A percentile compares a stretch with the other conserved stretches of the same genome.
Evolutionary conservation across 1,140 invertebrate genomes (phyloP).

Genomic region (Yoshiicerus persimilis): DNA sequence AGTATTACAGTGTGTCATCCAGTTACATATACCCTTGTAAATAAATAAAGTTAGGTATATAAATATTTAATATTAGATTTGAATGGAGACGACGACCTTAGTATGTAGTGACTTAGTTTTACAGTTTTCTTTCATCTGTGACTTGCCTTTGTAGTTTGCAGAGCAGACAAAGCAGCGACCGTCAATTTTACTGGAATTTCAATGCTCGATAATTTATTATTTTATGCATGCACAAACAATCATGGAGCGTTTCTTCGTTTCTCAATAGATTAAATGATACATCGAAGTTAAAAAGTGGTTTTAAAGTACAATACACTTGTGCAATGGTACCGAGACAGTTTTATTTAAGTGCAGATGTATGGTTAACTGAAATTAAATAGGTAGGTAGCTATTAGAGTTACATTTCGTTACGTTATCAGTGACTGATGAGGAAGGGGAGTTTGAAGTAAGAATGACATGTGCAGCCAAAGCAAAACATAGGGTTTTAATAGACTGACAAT

Average conservation of each 20-base stretch:
- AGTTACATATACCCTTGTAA: neutral
- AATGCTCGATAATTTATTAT: slow-evolving; percentile 8
- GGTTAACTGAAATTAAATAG: too few species aligned
- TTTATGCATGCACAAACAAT: neutral
- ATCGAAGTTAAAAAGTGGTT: neutral
- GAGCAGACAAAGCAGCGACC: neutral
- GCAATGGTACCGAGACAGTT: too few species aligned
- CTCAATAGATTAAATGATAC: slow-evolving; percentile 5
- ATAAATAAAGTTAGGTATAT: neutral
- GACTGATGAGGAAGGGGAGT: slow-evolving; percentile 14
- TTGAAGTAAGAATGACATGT: neutral
- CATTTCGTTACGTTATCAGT: neutral
- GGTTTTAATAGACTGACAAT: neutral
- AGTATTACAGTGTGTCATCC: too few species aligned
- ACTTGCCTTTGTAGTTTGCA: neutral
- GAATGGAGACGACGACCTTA: too few species aligned
- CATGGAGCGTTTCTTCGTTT: neutral
- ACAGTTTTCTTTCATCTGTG: neutral
- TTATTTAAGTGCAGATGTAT: too few species aligned
- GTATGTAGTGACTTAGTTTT: neutral
- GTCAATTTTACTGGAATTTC: neutral
- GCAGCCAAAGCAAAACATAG: neutral
- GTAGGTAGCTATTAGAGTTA: neutral
- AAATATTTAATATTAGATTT: too few species aligned
- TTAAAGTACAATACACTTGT: neutral